Evolutionary conservation across 2,113 vertebrate species (phyloP).

Genomic region (Tyto alba): DNA sequence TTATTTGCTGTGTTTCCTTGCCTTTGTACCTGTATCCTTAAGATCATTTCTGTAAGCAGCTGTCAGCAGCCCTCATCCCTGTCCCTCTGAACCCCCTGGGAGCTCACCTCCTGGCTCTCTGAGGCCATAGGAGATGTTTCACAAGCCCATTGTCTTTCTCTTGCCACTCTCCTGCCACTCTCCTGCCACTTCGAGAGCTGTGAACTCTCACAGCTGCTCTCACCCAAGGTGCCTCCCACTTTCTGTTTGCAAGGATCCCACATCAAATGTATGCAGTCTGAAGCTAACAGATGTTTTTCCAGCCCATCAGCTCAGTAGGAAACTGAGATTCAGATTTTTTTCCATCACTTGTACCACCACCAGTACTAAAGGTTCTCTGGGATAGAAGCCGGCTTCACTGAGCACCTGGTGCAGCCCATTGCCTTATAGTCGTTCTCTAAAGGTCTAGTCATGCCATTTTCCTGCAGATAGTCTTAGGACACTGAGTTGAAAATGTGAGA

Average conservation of each 20-base stretch:
- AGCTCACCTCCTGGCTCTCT: not conserved
- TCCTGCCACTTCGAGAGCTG: constrained; percentile 41
- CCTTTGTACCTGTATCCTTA: not conserved
- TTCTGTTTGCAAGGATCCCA: constrained; percentile 36
- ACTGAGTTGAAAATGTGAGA: not conserved
- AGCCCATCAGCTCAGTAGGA: constrained; percentile 34
- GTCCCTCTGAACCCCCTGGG: not conserved
- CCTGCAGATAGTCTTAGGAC: not conserved
- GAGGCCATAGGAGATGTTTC: not conserved
- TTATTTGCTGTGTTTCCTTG: not conserved
- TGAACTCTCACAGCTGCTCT: constrained; percentile 58
- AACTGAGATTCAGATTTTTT: not conserved
- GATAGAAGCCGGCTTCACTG: not conserved
- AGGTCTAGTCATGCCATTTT: not conserved
- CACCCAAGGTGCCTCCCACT: constrained; percentile 52
- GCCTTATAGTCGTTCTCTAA: not conserved
- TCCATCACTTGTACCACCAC: not conserved
- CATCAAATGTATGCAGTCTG: constrained; percentile 18
- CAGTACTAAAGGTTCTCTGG: not conserved
- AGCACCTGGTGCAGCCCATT: not conserved
- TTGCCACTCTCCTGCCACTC: not conserved
- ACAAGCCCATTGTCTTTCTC: not conserved
- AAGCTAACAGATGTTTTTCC: constrained; percentile 50
- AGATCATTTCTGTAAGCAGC: not conserved
- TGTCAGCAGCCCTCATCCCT: not conserved